Base-by-base conservation (phyloP, 2,113 vertebrate species). In the Sinocyclocheilus anshuiensis region DNA sequence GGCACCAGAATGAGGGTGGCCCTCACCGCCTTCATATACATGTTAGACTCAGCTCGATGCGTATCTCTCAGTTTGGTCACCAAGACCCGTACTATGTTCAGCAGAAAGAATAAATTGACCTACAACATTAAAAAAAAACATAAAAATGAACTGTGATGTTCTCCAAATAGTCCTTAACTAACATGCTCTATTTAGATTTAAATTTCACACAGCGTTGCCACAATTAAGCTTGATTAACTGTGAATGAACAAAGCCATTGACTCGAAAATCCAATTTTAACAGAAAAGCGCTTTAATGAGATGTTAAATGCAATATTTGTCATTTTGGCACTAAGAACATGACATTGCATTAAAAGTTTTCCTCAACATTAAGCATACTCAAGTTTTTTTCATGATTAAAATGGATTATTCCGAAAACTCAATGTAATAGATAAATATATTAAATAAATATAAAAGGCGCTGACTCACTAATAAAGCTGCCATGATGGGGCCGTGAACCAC, bases 21-120 rank as follows among this genome's bases (percentile, higher is more conserved):
- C 90, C 97, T 95, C 88, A 98, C 98, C 1, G 97, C 98, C 93
- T 99, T 99, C 97, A 99, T 97, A 85, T 99, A 99, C 97, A 98
- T 97, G 93, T 97, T 96, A 59, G 96, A 96, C 88, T 99, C 98
- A 0, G 96, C 96, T 16, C 97, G 95, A 86, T 98, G 98, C 0
- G 96, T 97, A 61, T 99, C 95, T 88, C 96, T 94, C 67, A 99
- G 90, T 89, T 99, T 99, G 80, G 96, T 97, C 89, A 99, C 97
- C 77, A 99, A 91, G 83, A 99, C 98, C 26, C 98, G 95, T 45
- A 99, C 97, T 9, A 99, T 99, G 85, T 99, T 99, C 24, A 99
- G 95, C 89, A 99, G 91, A 90, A 99, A 99, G 95, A 99, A 99
- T 84, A 99, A 96, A 86, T 99, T 99, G 84, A 99, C 96, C 98